Percentiles rank a stretch among this genome's conserved stretches.
These are phyloP conservation scores for Paralinhomoeus sp. DNA, from an alignment of 2,888 invertebrate genomes.

Conservation along the genomic window DNA sequence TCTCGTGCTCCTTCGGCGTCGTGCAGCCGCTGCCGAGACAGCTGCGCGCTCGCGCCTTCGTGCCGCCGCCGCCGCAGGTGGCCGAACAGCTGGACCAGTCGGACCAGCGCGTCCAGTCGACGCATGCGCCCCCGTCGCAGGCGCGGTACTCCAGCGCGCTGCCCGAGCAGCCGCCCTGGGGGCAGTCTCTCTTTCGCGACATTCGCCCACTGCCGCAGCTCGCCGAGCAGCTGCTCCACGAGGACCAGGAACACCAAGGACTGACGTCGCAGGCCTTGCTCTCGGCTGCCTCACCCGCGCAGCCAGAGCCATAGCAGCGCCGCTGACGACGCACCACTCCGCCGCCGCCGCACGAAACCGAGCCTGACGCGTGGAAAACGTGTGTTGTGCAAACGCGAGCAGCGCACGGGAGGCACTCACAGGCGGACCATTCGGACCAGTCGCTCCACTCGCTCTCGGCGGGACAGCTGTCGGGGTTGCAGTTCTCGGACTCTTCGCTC, in stretches of 20 bases:
- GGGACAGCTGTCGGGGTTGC: no score
- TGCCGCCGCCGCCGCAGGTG: constrained; percentile 17
- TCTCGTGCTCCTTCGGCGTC: neutral
- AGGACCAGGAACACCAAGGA: constrained; percentile 1
- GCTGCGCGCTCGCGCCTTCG: constrained; percentile 18
- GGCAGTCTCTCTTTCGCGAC: neutral
- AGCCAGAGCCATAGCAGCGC: no score
- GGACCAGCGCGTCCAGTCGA: constrained; percentile 2
- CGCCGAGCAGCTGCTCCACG: constrained; percentile 1
- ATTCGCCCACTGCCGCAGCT: constrained; percentile 1
- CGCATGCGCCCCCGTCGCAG: neutral
- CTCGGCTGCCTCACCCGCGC: no score
- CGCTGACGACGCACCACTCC: neutral
- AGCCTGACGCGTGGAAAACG: no score
- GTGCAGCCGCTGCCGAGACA: constrained; percentile 7
- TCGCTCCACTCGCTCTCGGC: no score
- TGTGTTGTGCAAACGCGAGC: no score
- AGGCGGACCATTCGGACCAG: no score
- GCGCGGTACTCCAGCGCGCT: neutral
- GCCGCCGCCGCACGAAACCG: neutral
- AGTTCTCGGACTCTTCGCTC: neutral
- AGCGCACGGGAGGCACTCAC: neutral
- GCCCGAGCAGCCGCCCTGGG: neutral
- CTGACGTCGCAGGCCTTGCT: neutral
- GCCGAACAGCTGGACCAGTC: constrained; percentile 1